Conservation (phyloP, 2,797 vertebrate species). For the Steatocranus sp. region DNA sequence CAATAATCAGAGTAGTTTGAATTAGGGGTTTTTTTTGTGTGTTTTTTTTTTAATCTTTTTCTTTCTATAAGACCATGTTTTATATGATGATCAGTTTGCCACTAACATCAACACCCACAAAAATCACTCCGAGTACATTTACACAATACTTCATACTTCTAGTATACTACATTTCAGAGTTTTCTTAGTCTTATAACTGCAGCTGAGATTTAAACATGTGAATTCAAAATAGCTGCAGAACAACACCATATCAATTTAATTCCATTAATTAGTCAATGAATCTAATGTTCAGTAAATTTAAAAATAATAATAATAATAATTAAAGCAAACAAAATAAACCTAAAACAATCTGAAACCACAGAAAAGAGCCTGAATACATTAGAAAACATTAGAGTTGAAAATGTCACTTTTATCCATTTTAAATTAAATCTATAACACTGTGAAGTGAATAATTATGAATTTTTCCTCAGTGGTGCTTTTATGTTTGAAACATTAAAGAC, state of each 20-base stretch:
- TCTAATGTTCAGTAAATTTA: background rate
- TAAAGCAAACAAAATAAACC: background rate
- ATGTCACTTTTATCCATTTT: background rate
- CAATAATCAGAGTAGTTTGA: background rate
- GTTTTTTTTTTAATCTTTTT: background rate
- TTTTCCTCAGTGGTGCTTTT: background rate
- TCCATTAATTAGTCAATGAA: background rate
- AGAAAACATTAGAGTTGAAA: background rate
- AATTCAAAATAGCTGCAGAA: background rate
- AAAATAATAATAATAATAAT: background rate
- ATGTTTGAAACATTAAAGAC: background rate
- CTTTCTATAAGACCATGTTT: background rate
- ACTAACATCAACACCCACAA: background rate
- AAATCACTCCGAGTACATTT: background rate
- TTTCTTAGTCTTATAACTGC: background rate
- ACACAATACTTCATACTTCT: background rate
- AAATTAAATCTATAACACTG: background rate
- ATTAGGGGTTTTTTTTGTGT: accelerated
- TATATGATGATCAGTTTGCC: background rate
- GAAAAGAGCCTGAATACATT: background rate
- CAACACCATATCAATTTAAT: background rate
- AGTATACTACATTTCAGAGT: background rate
- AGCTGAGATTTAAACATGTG: background rate
- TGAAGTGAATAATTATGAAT: background rate
- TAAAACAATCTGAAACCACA: background rate